A percentile compares a stretch with the other conserved stretches of the same genome.
Conservation (phyloP, 2,113 vertebrate species). For the Orycteropus afer region DNA sequence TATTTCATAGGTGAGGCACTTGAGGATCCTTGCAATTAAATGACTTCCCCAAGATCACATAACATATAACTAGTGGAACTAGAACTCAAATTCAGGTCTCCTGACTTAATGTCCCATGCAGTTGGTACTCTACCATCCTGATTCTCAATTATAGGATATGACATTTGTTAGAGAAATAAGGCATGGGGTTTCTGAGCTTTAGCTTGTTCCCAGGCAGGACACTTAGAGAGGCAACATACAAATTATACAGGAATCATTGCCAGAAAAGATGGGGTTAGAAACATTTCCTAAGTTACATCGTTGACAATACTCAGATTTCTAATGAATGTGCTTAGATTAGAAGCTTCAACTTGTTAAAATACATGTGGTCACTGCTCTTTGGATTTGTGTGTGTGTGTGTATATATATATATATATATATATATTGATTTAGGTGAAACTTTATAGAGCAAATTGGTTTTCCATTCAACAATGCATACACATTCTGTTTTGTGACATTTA, state of each 20-base stretch:
- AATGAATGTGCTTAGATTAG: neutral
- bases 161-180: neutral
- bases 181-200: neutral
- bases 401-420: too few relatives aligned
- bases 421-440: too few relatives aligned
- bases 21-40: neutral
- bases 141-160: neutral
- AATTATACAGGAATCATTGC: fast-evolving
- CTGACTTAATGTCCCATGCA: neutral
- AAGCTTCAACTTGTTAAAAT: neutral
- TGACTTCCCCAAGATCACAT: neutral
- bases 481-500: too few relatives aligned
- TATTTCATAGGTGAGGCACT: neutral
- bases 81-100: neutral
- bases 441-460: too few relatives aligned
- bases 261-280: fast-evolving
- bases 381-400: too few relatives aligned
- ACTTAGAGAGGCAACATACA: neutral
- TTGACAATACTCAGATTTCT: neutral
- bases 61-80: neutral
- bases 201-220: neutral
- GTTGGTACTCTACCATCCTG: neutral
- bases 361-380: neutral
- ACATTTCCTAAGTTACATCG: neutral
- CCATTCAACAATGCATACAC: too few relatives aligned